Conservation (phyloP, 2,113 vertebrate genomes). For the Nibea coibor region DNA sequence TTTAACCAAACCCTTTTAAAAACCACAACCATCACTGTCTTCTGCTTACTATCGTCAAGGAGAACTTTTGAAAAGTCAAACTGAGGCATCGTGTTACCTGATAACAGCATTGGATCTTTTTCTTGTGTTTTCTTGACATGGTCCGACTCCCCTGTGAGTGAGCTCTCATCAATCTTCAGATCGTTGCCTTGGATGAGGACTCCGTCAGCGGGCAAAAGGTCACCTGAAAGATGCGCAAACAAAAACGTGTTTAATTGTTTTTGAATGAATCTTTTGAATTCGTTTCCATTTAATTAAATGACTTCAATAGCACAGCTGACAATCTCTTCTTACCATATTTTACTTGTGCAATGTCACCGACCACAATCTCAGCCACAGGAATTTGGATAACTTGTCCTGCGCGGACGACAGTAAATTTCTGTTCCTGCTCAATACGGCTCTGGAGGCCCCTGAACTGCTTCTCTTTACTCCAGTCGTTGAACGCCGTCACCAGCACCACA, state of each 20-base stretch:
- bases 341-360: conserved; percentile 97
- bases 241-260: neutral
- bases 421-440: conserved; percentile 98
- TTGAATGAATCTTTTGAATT: neutral
- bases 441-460: conserved; percentile 98
- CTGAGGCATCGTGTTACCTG: conserved; percentile 82
- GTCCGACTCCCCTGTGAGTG: conserved; percentile 98
- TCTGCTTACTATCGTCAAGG: neutral
- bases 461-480: conserved; percentile 99
- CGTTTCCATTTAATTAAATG: neutral
- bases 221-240: conserved; percentile 83
- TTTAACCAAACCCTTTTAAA: neutral
- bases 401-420: conserved; percentile 97
- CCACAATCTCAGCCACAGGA: conserved; percentile 96
- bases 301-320: neutral
- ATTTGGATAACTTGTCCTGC: conserved; percentile 97
- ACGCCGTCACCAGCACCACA: conserved; percentile 98
- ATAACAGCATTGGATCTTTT: conserved; percentile 96
- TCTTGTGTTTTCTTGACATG: conserved; percentile 94
- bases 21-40: neutral
- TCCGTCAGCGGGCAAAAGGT: conserved; percentile 96
- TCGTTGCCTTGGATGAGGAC: conserved; percentile 98
- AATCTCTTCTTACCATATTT: conserved; percentile 91
- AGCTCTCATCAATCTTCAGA: conserved; percentile 98
- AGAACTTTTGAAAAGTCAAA: neutral